A percentile compares a stretch with the other conserved stretches of the same genome.
Evolutionary conservation across 2,888 invertebrate genomes (phyloP).

Genomic region (Calameuta pallipes): DNA sequence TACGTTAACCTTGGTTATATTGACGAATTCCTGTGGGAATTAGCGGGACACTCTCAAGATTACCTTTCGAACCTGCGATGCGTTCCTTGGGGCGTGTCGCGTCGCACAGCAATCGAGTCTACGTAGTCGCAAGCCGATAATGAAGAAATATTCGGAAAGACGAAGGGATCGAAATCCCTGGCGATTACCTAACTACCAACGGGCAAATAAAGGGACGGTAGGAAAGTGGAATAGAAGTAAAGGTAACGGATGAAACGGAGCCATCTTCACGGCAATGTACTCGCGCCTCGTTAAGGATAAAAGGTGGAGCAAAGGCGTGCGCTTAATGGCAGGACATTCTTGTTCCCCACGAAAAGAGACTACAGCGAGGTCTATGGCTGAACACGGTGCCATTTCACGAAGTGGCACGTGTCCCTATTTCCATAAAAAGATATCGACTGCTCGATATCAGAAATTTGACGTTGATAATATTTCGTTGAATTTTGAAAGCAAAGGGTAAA

Average conservation of each 20-base stretch:
- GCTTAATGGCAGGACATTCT: not conserved
- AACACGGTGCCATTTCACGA: not conserved
- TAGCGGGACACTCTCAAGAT: constrained; percentile 59
- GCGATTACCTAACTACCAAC: not conserved
- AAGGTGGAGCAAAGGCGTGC: not conserved
- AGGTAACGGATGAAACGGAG: not conserved
- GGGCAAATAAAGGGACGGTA: not conserved
- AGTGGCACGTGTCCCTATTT: not conserved
- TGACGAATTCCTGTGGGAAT: constrained; percentile 48
- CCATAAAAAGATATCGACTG: not conserved
- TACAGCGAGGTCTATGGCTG: not conserved
- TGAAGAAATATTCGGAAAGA: not conserved
- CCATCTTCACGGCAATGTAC: not conserved
- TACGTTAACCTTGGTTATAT: constrained; percentile 18
- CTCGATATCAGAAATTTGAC: not conserved
- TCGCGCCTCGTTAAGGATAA: not conserved
- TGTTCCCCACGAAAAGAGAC: not conserved
- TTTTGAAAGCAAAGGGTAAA: not conserved
- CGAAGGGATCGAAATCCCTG: not conserved
- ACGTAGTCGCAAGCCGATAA: not conserved
- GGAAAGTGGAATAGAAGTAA: not conserved
- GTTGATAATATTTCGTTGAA: not conserved
- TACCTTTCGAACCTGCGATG: constrained; percentile 27
- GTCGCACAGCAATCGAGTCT: not conserved
- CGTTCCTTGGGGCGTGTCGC: not conserved